Base-by-base conservation (phyloP, 1,140 invertebrate genomes). In the Bactericera cockerelli region DNA sequence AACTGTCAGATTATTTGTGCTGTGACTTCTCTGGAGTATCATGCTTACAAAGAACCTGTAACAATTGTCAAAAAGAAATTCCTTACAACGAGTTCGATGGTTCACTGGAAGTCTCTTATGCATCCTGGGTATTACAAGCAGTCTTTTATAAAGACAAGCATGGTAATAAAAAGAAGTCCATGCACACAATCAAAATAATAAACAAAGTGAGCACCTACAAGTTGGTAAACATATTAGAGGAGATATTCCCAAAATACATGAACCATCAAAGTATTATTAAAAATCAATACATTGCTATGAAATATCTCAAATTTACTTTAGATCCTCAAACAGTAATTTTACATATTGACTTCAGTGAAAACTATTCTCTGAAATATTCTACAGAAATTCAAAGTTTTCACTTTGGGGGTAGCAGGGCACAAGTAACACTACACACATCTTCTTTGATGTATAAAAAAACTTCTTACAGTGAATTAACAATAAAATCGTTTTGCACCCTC, bases 371-470 rank as follows among this genome's bases (percentile, higher is more conserved):
- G 16, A 36, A 36, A 36, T 69, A 70, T 62, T 58, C 59, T 36
- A 62, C 62, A 54, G 67, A 70, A 67, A 67, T 71, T 21, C 69
- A 72, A 63, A 63, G 63, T 25, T 61, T 63, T 8, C 66, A 68
- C 58, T 71, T 71, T 59, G 65, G 67, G n/a, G 64, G 56, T 10
- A 66, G 62, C 6, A 65, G 66, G 56, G 59, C 61, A 22, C 69
- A 71, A 61, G 59, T 68, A 58, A 63, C 64, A 16, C 62, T 71
- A 21, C 69, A 72, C 62, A 71, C 69, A 59, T 69, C 67, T 4
- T 65, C 65, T 28, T 65, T 63, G 64, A 67, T 59, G 61, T 59
- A 54, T 55, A 67, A 57, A 59, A 56, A 65, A 28, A 19, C 56
- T 26, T 11, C 16, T 10, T 36, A 36, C 33, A 16, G 16, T 11